phyloP scores from a whole-genome alignment of 2,113 vertebrate species.

The Copsychus sechellarum region DNA sequence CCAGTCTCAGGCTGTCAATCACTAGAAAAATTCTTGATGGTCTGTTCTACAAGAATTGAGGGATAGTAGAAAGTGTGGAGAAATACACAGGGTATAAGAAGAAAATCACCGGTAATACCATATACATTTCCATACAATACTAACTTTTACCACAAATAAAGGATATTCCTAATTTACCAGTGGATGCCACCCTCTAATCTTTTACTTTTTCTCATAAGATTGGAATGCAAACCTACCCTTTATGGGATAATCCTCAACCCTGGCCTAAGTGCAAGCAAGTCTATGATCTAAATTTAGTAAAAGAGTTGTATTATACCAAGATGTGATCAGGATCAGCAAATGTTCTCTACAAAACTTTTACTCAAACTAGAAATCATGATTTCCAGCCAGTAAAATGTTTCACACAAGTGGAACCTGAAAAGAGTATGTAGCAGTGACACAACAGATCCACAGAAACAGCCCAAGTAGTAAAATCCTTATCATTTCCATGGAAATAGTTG shows the following conservation, averaged over 20 bases:
- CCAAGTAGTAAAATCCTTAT: not conserved
- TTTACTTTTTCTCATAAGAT: not conserved
- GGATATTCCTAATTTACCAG: not conserved
- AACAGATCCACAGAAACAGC: not conserved
- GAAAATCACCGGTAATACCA: not conserved
- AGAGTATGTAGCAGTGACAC: not conserved
- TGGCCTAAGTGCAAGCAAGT: not conserved
- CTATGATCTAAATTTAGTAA: not conserved
- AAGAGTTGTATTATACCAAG: not conserved
- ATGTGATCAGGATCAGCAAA: not conserved
- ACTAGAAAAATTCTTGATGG: not conserved
- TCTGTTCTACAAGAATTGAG: not conserved
- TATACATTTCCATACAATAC: not conserved
- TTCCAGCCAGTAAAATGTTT: not conserved
- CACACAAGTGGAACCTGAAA: not conserved
- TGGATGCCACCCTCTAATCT: not conserved
- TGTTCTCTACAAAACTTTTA: not conserved
- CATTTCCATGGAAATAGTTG: not conserved
- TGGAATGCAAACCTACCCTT: not conserved
- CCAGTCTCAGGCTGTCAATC: not conserved
- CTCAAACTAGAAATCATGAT: not conserved
- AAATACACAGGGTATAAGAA: not conserved
- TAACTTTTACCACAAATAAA: not conserved
- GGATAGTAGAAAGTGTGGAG: not conserved
- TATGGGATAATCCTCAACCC: not conserved